Evolutionary conservation across 2,888 invertebrate genomes (phyloP).

Genomic region (Tholera decimalis): DNA sequence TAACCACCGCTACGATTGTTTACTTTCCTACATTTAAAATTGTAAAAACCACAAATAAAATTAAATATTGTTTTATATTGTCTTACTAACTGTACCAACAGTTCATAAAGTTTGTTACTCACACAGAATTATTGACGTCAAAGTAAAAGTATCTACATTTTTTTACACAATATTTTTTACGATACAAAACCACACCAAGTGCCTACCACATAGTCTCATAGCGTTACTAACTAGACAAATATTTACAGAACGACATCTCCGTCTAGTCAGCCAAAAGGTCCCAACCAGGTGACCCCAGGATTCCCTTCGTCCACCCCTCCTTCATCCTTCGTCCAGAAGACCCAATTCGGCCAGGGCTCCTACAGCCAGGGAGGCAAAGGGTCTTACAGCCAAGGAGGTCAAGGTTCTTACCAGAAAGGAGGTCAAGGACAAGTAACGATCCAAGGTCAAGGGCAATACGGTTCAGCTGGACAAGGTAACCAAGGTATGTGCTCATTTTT

Average conservation of each 20-base stretch:
- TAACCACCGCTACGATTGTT: too few species aligned
- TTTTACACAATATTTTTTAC: too few species aligned
- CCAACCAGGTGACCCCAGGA: conserved; percentile 78
- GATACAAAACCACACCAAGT: too few species aligned
- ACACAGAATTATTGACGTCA: too few species aligned
- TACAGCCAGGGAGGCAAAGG: conserved; percentile 70
- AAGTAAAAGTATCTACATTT: too few species aligned
- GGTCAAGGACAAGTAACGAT: conserved; percentile 68
- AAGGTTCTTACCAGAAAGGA: conserved; percentile 61
- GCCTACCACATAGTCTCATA: too few species aligned
- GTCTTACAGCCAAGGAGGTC: conserved; percentile 66
- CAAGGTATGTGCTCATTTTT: conserved; percentile 16
- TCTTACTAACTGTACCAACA: too few species aligned
- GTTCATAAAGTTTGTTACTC: too few species aligned
- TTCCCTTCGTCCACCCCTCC: conserved; percentile 66
- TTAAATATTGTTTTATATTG: too few species aligned
- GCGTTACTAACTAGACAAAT: conserved; percentile 5
- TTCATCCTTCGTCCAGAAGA: conserved; percentile 68
- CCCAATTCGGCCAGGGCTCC: conserved; percentile 60
- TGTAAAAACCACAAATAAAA: too few species aligned
- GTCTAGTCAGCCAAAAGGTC: conserved; percentile 72
- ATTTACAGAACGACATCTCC: conserved; percentile 63
- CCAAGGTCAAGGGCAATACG: conserved; percentile 42
- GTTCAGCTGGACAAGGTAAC: conserved; percentile 20
- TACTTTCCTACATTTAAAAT: too few species aligned